phyloP scores from a whole-genome alignment of 2,797 vertebrate species.

The Xerus rutilus region DNA sequence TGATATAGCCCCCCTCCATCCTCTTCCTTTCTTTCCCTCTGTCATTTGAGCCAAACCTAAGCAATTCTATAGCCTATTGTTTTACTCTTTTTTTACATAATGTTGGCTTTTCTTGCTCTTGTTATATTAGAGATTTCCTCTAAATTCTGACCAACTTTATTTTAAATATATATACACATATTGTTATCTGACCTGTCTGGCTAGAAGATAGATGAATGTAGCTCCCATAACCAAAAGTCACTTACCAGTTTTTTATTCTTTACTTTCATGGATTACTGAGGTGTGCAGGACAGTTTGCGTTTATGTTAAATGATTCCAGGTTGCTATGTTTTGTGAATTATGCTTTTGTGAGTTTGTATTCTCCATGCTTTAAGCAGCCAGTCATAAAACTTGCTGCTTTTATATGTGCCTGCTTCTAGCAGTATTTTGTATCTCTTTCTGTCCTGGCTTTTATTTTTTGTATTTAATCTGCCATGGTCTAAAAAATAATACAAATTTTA shows the following conservation, averaged over 20 bases:
- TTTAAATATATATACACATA: background rate
- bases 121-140: conserved; percentile 13
- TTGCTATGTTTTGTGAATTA: conserved; percentile 34
- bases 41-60: background rate
- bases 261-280: background rate
- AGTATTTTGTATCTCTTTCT: conserved; percentile 47
- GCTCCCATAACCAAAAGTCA: conserved; percentile 45
- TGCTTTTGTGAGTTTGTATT: conserved; percentile 34
- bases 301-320: conserved; percentile 25
- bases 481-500: conserved; percentile 46
- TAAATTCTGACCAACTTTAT: conserved; percentile 24
- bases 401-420: conserved; percentile 50
- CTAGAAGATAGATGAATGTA: background rate
- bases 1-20: background rate
- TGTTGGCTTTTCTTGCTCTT: conserved; percentile 3
- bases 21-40: background rate
- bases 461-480: background rate
- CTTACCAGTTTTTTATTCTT: background rate
- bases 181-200: background rate
- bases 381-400: conserved; percentile 40
- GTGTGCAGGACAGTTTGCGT: background rate
- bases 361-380: background rate
- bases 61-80: background rate
- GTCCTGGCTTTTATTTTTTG: conserved; percentile 49
- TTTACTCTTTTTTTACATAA: background rate